phyloP scores from a whole-genome alignment of 2,113 vertebrate genomes.

The Paracanthobrama guichenoti region DNA sequence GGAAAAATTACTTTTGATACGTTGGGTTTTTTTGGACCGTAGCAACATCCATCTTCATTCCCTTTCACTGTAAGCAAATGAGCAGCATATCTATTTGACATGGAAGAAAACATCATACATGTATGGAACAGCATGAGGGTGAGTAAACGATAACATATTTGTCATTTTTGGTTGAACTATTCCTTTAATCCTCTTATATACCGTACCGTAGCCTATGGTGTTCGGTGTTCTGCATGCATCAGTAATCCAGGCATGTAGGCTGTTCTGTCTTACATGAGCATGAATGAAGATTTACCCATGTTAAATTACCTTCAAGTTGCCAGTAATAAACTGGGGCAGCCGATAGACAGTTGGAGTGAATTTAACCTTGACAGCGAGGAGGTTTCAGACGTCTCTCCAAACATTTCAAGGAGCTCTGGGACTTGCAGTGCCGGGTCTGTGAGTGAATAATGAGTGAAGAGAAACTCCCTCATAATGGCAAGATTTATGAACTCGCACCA shows the following conservation, averaged over 20 bases:
- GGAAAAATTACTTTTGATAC: too few relatives aligned
- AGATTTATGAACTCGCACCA: conserved; percentile 74
- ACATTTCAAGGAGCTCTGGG: conserved; percentile 65
- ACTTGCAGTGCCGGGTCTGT: conserved; percentile 68
- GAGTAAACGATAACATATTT: background rate
- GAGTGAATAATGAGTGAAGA: conserved; percentile 78
- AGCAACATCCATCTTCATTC: too few relatives aligned
- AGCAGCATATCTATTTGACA: too few relatives aligned
- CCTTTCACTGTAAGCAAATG: background rate
- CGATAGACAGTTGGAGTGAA: conserved; percentile 62
- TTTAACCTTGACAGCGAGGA: conserved; percentile 78
- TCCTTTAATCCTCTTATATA: background rate
- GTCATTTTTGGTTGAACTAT: background rate
- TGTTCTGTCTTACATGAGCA: background rate
- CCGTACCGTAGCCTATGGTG: background rate
- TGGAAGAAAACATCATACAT: background rate
- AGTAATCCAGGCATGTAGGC: background rate
- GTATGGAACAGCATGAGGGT: background rate
- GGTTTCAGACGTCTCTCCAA: conserved; percentile 62
- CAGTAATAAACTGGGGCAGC: conserved; percentile 52
- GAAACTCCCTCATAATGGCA: conserved; percentile 72
- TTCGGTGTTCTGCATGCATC: background rate
- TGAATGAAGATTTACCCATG: conserved; percentile 15
- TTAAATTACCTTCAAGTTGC: conserved; percentile 23
- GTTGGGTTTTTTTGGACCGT: too few relatives aligned